phyloP scores from a whole-genome alignment of 2,797 vertebrate genomes.

The Valencia hispanica region DNA sequence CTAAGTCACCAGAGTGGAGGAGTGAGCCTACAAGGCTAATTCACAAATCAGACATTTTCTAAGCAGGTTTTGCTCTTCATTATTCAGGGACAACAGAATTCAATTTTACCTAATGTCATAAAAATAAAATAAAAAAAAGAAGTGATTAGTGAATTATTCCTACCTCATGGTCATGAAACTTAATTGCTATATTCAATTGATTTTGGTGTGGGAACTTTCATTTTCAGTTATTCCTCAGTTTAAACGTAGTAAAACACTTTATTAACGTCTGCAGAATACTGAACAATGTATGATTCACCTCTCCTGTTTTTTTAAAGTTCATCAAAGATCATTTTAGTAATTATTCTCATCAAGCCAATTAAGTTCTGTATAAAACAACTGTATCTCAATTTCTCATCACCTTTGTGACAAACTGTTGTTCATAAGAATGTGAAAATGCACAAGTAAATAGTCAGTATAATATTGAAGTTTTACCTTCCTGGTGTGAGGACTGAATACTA shows the following conservation, averaged over 20 bases:
- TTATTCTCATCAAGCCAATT: neutral
- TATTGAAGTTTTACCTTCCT: neutral
- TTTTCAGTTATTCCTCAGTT: neutral
- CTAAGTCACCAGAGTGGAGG: slow-evolving; percentile 30
- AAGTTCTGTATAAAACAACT: neutral
- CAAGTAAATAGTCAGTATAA: neutral
- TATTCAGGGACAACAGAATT: neutral
- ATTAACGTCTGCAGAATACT: neutral
- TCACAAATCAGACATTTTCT: neutral
- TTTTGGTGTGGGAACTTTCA: neutral
- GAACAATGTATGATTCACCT: neutral
- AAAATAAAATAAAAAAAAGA: neutral
- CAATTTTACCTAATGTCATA: neutral
- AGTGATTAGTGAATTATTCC: neutral
- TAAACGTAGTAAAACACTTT: neutral
- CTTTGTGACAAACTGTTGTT: neutral
- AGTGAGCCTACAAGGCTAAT: slow-evolving; percentile 4
- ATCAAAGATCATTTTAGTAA: neutral
- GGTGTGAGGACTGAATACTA: neutral
- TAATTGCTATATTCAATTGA: neutral
- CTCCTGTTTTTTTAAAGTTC: neutral
- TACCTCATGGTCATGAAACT: neutral
- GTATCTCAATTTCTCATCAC: neutral
- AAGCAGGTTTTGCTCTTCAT: neutral
- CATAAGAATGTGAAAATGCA: neutral